Base-by-base conservation (phyloP, 2,888 invertebrate species). In the Tenthredo scrophulariae region DNA sequence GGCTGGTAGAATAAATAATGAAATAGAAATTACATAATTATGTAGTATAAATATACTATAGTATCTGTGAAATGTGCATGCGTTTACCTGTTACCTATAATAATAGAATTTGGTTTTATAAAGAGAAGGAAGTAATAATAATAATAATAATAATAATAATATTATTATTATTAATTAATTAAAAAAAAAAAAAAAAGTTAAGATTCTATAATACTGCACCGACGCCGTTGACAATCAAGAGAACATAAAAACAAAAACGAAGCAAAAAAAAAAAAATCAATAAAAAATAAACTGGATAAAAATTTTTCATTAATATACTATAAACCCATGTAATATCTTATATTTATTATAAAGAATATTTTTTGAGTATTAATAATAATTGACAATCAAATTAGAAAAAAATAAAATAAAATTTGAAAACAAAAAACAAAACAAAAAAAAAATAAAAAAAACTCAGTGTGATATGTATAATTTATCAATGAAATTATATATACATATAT, bases 141-240 rank as follows among this genome's bases (percentile, higher is more conserved):
- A 50, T 50, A 33, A 33, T 33, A 33, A 33, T 33, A 33, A 33
- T 33, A 33, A 33, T 33, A 37, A 7, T 37, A 37, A 37, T 37
- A 37, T 7, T 37, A 37, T 7, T 37, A 50, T n/a, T 50, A 18
- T 18, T 50, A 50, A 18, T 50, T 15, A n/a, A 43, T 43, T 50
- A 18, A 50, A 50, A 50, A 0, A 50, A 50, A 18, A 15, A 18
- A 50, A 18, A 50, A n/a, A 7, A n/a, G n/a, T n/a, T 7, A 54
- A 54, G 54, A 54, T 54, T 54, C 54, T n/a, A n/a, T 54, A 54
- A n/a, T 54, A 54, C 54, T 54, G 54, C 54, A 54, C 54, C 54
- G 54, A 54, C 54, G 54, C 7, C 54, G n/a, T 54, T 54, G 54
- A 54, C 54, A 54, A 54, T 54, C 54, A 54, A 54, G n/a, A 54